Evolutionary conservation across 2,113 vertebrate species (phyloP).

Genomic region (Myocastor coypus): DNA sequence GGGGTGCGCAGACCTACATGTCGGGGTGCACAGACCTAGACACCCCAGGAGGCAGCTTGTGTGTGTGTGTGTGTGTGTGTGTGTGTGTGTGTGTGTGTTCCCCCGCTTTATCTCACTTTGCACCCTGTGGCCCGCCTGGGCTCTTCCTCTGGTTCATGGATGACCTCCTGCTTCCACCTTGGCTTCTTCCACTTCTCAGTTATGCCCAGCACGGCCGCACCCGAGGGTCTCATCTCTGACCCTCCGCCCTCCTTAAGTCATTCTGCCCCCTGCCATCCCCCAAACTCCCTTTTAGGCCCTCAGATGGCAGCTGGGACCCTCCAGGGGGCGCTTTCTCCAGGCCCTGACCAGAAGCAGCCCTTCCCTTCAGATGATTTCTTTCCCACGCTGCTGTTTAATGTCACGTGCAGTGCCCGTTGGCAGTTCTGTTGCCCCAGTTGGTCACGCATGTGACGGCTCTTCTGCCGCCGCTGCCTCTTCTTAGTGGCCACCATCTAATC

Average conservation of each 20-base stretch:
- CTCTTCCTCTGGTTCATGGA: neutral
- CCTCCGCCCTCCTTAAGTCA: neutral
- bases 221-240: neutral
- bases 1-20: too few species aligned
- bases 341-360: neutral
- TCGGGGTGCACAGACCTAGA: too few species aligned
- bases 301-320: neutral
- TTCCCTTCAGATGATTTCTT: neutral
- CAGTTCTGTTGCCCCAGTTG: neutral
- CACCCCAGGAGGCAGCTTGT: too few species aligned
- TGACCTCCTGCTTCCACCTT: rapidly evolving
- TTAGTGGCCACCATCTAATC: neutral
- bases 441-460: neutral
- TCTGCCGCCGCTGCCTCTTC: neutral
- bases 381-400: neutral
- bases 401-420: neutral
- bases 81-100: too few species aligned
- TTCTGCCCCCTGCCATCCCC: neutral
- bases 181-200: neutral
- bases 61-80: too few species aligned
- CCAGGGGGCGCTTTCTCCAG: neutral
- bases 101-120: too few species aligned
- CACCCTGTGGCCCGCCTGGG: too few species aligned
- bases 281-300: neutral
- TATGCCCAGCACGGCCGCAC: neutral